Percentiles rank a stretch among this genome's conserved stretches.
These are phyloP conservation scores for Sula dactylatra DNA, from an alignment of 2,113 vertebrate genomes.

Conservation along the genomic window DNA sequence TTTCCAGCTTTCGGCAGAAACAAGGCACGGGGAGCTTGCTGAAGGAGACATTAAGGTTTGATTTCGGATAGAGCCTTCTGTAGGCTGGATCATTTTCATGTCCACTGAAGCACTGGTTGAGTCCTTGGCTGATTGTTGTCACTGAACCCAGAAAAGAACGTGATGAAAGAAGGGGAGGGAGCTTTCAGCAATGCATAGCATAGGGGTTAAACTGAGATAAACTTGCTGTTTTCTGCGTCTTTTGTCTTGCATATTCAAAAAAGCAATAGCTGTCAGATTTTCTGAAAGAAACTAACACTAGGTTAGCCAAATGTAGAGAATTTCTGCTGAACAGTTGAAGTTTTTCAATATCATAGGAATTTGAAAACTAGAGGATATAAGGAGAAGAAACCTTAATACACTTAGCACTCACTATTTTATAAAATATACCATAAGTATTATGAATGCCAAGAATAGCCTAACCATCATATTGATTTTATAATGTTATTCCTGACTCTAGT, in stretches of 20 bases:
- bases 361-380: background rate
- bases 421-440: background rate
- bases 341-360: background rate
- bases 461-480: constrained; percentile 62
- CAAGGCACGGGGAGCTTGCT: background rate
- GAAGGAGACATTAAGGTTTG: background rate
- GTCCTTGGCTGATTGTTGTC: background rate
- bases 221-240: background rate
- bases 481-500: constrained; percentile 51
- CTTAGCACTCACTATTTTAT: background rate
- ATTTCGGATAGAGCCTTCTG: background rate
- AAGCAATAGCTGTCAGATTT: background rate
- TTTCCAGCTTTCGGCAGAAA: background rate
- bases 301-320: background rate
- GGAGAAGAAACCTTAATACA: background rate
- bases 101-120: background rate
- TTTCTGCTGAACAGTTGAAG: background rate
- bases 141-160: background rate
- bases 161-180: background rate
- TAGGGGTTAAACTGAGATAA: background rate
- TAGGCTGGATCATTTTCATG: background rate
- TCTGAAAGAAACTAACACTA: background rate
- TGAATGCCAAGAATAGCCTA: constrained; percentile 17
- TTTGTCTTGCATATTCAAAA: background rate
- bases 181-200: background rate